Conservation (phyloP, 2,888 invertebrate species). For the Esperia sulphurella region DNA sequence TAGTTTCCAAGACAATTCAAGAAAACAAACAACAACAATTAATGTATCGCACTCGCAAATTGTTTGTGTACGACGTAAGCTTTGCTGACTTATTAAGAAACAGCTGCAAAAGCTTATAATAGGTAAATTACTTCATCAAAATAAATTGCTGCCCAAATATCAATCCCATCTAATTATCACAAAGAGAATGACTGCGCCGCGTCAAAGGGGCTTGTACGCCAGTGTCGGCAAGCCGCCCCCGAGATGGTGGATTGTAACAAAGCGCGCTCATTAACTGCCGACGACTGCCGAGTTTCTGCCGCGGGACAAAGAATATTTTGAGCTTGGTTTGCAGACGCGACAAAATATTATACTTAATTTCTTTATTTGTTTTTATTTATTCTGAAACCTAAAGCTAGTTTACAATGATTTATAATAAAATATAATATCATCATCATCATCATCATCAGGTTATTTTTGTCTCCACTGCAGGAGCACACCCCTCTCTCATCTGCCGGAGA, state of each 20-base stretch:
- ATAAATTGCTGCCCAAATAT: constrained; percentile 1
- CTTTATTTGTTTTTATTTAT: too few species aligned
- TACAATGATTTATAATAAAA: too few species aligned
- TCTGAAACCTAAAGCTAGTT: too few species aligned
- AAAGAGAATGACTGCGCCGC: constrained; percentile 8
- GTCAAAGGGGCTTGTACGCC: constrained; percentile 17
- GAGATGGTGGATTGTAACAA: constrained; percentile 36
- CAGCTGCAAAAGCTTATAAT: neutral
- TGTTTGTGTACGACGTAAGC: too few species aligned
- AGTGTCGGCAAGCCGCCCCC: constrained; percentile 20
- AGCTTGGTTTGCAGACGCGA: neutral
- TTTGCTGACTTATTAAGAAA: too few species aligned
- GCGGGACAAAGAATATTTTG: constrained; percentile 8
- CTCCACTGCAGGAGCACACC: too few species aligned
- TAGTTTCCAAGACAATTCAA: too few species aligned
- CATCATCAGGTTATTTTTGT: too few species aligned
- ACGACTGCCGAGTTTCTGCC: constrained; percentile 29
- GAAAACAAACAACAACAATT: too few species aligned
- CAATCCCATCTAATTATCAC: constrained; percentile 9
- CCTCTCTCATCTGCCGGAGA: too few species aligned
- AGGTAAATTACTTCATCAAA: neutral
- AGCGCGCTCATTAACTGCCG: constrained; percentile 47
- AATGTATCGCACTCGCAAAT: too few species aligned
- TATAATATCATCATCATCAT: too few species aligned
- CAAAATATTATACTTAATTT: neutral